Evolutionary conservation across 2,888 invertebrate genomes (phyloP), one percentile per base, ranked within the genome.

Genomic region (Drosophila neonasuta): DNA sequence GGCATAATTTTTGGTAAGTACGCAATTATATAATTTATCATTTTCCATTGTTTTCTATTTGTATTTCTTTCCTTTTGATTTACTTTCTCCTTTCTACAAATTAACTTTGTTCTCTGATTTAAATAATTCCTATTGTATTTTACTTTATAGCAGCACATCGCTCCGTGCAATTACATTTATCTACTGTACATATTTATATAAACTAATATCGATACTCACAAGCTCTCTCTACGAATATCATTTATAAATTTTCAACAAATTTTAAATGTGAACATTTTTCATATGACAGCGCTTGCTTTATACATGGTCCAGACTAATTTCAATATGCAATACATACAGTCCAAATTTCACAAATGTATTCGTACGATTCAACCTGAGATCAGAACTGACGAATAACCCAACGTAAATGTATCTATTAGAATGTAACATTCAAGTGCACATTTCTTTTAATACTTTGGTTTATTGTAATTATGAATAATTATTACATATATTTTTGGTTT

Each of bases 1-100:
- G 74, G 71, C 74, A 54, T 63, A 71, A 48, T 41, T n/a, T 36
- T 68, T 48, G 82, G 86, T 86, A 83, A 87, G 86, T 85, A 72
- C 45, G 62, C 48, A 52, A 66, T 52, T 51, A 42, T 62, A 29
- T 52, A 20, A 20, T 24, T 55, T 39, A 30, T 46, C 20, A 41
- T 50, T 48, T 46, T 32, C 10, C 11, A 45, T 36, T 39, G 46
- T 72, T 70, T 71, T 68, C 32, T 36, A 32, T 39, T 69, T 80
- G 30, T 51, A 63, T 67, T 49, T 49, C 57, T 50, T 44, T 48
- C 36, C 10, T 41, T 63, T 65, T 49, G 2, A 50, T 56, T 71
- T 71, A 13, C 42, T 64, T 60, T 68, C 24, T 30, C 61, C 60
- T 30, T 52, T 64, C 62, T 60, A 49, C 45, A 11, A 49, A 48